Evolutionary conservation across 1,140 invertebrate species (phyloP), one percentile per base, ranked within the genome.

Genomic region (Drosophila sulfurigaster): DNA sequence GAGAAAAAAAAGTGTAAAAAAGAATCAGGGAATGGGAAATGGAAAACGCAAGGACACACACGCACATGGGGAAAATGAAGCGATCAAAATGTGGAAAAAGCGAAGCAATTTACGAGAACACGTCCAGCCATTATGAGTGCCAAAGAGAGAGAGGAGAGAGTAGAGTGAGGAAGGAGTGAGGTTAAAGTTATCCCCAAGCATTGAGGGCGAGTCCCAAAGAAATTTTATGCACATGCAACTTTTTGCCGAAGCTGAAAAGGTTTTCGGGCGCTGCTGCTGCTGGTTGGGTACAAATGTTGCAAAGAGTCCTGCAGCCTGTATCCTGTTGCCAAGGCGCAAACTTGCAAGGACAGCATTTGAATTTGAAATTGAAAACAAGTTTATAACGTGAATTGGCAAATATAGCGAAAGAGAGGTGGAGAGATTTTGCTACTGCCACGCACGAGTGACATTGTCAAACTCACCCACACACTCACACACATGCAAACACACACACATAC

Each of bases 361-460:
- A 81, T 81, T 81, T 79, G 73, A 79, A 81, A 81, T 81, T 81
- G 79, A 81, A 81, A 79, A 81, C 79, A 81, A 81, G 77, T 81
- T 81, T 81, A 81, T 76, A 81, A 81, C 79, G 73, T 78, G 79
- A 81, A 81, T 81, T 66, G 77, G 73, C 77, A 81, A 81, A 81
- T 79, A 81, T 73, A 72, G 76, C 46, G 64, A 71, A 25, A 38
- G 63, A 28, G 16, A 11, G 3, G 13, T 51, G 38, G 56, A 54
- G 63, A 32, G 65, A 62, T 62, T 74, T 62, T 60, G 6, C 56
- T 56, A 20, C 35, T 75, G 58, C 66, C 72, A 79, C 60, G 79
- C 77, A 81, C 77, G 73, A 68, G 49, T 79, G 79, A 81, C 73
- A 79, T 79, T 79, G 76, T 76, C 73, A 78, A 64, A 75, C 68